Conservation (phyloP, 2,888 invertebrate species). For the Heliconius hortense region DNA sequence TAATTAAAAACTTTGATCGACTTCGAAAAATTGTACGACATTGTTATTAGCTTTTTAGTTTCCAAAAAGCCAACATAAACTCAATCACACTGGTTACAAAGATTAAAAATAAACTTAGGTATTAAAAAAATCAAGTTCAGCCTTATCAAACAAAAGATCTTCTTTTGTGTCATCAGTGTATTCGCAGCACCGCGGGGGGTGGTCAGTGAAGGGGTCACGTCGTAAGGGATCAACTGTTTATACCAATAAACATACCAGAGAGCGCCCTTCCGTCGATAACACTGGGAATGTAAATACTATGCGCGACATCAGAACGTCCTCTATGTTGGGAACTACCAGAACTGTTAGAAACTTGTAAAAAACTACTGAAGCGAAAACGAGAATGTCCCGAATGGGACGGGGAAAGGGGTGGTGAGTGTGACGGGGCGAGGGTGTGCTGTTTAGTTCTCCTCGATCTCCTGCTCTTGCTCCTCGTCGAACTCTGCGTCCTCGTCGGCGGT, state of each 20-base stretch:
- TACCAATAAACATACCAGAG: conserved; percentile 68
- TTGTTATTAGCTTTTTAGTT: conserved; percentile 60
- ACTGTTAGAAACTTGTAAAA: conserved; percentile 61
- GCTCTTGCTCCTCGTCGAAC: conserved; percentile 89
- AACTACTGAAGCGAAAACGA: conserved; percentile 66
- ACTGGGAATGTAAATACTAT: conserved; percentile 74
- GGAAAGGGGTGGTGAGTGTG: conserved; percentile 45
- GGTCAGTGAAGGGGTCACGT: conserved; percentile 70
- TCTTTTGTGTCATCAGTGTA: conserved; percentile 70
- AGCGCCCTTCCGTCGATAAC: conserved; percentile 74
- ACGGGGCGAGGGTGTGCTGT: conserved; percentile 44
- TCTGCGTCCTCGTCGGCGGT: conserved; percentile 92
- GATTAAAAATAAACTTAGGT: conserved; percentile 78
- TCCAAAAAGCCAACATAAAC: conserved; percentile 67
- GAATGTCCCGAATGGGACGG: conserved; percentile 48
- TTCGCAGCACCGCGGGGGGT: conserved; percentile 63
- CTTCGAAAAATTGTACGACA: conserved; percentile 77
- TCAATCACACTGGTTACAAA: conserved; percentile 72
- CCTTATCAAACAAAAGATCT: conserved; percentile 81
- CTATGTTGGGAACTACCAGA: conserved; percentile 53
- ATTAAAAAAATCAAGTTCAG: conserved; percentile 77
- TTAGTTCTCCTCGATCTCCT: conserved; percentile 86
- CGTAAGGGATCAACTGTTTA: conserved; percentile 54
- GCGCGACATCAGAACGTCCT: conserved; percentile 58
- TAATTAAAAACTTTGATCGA: conserved; percentile 76